Evolutionary conservation across 1,140 invertebrate genomes (phyloP).

Genomic region (Frieseomelitta varia): DNA sequence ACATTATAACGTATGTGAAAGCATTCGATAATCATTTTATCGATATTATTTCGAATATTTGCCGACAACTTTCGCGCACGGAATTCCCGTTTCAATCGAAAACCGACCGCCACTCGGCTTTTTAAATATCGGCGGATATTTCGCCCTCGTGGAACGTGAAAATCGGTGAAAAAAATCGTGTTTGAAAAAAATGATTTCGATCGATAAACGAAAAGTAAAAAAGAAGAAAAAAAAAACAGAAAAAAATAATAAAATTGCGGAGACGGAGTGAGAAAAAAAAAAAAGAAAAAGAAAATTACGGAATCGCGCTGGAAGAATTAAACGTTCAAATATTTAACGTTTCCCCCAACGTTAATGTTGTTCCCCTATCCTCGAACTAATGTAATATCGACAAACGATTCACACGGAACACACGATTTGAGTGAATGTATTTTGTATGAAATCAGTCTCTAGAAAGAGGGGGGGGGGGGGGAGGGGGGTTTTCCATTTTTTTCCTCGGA

Average conservation of each 20-base stretch:
- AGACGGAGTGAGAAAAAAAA: no score
- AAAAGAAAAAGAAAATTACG: no score
- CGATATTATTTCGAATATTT: not conserved
- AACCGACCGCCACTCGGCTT: not conserved
- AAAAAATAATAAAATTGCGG: no score
- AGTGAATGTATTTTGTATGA: not conserved
- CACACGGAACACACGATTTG: not conserved
- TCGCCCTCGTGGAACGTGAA: no score
- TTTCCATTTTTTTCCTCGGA: constrained; percentile 4
- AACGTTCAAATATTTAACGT: not conserved
- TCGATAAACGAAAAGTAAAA: not conserved
- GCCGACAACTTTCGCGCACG: not conserved
- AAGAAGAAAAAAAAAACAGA: no score
- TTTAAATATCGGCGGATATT: not conserved
- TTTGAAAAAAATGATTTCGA: not conserved
- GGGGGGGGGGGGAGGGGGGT: not conserved
- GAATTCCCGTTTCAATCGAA: not conserved
- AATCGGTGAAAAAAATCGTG: not conserved
- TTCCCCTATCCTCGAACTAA: not conserved
- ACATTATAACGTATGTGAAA: not conserved
- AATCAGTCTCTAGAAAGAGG: not conserved
- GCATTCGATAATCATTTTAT: not conserved
- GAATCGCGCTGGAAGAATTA: not conserved
- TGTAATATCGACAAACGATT: constrained; percentile 2
- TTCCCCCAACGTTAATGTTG: not conserved